Conservation (phyloP, 2,888 invertebrate genomes). For the Eupithecia vulgata region DNA sequence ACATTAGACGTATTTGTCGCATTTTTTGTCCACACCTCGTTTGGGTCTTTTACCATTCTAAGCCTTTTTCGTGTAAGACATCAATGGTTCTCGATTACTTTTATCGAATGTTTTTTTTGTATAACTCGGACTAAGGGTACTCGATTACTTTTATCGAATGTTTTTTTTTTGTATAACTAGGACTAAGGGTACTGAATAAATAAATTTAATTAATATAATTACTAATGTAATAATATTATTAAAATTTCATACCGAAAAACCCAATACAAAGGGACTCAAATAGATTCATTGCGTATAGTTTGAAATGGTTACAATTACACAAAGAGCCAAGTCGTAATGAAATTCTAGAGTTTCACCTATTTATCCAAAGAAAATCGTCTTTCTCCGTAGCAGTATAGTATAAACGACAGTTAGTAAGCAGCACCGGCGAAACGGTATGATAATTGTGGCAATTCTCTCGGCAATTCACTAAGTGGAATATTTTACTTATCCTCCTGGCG, state of each 20-base stretch:
- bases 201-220: too few species aligned
- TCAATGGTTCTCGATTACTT: too few species aligned
- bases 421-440: slow-evolving; percentile 62
- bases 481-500: slow-evolving; percentile 75
- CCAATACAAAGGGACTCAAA: not conserved
- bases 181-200: too few species aligned
- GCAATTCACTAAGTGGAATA: slow-evolving; percentile 78
- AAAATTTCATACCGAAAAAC: not conserved
- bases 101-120: too few species aligned
- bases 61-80: too few species aligned
- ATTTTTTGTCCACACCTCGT: too few species aligned
- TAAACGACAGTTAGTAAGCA: slow-evolving; percentile 32
- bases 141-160: too few species aligned
- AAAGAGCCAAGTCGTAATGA: slow-evolving; percentile 23
- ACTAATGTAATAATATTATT: too few species aligned
- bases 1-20: too few species aligned
- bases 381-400: slow-evolving; percentile 37
- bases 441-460: slow-evolving; percentile 70
- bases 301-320: slow-evolving; percentile 15
- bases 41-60: too few species aligned
- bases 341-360: slow-evolving; percentile 39
- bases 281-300: not conserved
- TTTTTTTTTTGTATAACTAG: too few species aligned
- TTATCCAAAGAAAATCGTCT: slow-evolving; percentile 39
- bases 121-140: too few species aligned